Conservation (phyloP, 2,797 vertebrate species). For the Poecile montanus region DNA sequence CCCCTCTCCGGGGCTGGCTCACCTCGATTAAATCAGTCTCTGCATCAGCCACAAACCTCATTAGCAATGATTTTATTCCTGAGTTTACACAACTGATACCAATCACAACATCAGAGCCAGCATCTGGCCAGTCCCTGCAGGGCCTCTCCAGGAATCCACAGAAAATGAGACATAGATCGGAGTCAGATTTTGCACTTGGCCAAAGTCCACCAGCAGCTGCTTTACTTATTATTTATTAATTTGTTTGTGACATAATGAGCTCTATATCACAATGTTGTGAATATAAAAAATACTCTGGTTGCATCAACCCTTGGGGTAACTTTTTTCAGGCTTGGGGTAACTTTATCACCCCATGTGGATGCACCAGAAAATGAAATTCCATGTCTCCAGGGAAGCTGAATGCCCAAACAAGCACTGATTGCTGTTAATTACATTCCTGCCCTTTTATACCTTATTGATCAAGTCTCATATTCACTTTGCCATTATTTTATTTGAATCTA, state of each 20-base stretch:
- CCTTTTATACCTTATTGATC: conserved; percentile 29
- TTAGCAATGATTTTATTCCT: not conserved
- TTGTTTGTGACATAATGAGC: not conserved
- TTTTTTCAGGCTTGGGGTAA: not conserved
- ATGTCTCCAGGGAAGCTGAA: rapidly evolving
- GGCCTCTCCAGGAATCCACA: rapidly evolving
- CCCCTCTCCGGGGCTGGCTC: not conserved
- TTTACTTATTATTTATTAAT: not conserved
- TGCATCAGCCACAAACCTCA: not conserved
- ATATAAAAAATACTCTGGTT: not conserved
- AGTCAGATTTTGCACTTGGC: not conserved
- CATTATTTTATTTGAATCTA: not conserved
- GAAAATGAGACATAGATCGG: rapidly evolving
- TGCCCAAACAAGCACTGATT: not conserved
- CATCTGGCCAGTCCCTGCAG: not conserved
- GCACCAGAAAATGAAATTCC: not conserved
- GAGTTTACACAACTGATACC: not conserved
- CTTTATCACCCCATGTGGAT: not conserved
- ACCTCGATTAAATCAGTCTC: not conserved
- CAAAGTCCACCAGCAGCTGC: not conserved
- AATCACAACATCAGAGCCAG: not conserved
- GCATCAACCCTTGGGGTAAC: not conserved
- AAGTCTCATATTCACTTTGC: conserved; percentile 4
- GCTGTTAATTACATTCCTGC: not conserved
- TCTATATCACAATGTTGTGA: not conserved